Conservation (phyloP, 2,888 invertebrate genomes). For the Meloe dianella region DNA sequence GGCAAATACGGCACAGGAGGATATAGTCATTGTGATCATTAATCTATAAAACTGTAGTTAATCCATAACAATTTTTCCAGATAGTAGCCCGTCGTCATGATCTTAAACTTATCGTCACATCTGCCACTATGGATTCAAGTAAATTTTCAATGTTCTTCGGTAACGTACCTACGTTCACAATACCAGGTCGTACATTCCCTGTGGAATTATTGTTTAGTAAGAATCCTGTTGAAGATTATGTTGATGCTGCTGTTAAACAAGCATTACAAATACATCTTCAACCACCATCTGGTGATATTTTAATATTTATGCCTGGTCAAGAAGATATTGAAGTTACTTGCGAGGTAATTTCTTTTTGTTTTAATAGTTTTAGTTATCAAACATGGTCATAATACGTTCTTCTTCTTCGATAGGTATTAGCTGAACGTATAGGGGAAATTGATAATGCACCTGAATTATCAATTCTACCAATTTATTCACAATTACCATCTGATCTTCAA, state of each 20-base stretch:
- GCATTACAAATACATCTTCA: conserved; percentile 93
- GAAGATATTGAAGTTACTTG: conserved; percentile 97
- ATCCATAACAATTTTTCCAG: conserved; percentile 63
- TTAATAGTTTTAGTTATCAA: neutral
- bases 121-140: conserved; percentile 98
- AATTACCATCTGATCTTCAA: conserved; percentile 96
- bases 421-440: conserved; percentile 74
- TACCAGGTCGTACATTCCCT: conserved; percentile 98
- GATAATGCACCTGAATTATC: conserved; percentile 94
- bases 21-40: too few relatives aligned
- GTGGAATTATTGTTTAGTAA: conserved; percentile 93
- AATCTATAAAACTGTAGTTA: too few relatives aligned
- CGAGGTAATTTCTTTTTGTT: conserved; percentile 60
- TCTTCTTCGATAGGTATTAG: conserved; percentile 48
- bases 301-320: conserved; percentile 99
- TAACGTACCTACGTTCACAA: conserved; percentile 96
- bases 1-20: too few relatives aligned
- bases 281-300: conserved; percentile 87
- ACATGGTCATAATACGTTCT: too few relatives aligned
- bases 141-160: conserved; percentile 99
- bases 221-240: conserved; percentile 97
- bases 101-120: conserved; percentile 95
- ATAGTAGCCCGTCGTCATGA: conserved; percentile 91
- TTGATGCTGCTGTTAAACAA: conserved; percentile 97
- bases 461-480: conserved; percentile 97